These are phyloP conservation scores for Rhinella marina DNA, from an alignment of 2,797 vertebrate species.

Conservation along the genomic window DNA sequence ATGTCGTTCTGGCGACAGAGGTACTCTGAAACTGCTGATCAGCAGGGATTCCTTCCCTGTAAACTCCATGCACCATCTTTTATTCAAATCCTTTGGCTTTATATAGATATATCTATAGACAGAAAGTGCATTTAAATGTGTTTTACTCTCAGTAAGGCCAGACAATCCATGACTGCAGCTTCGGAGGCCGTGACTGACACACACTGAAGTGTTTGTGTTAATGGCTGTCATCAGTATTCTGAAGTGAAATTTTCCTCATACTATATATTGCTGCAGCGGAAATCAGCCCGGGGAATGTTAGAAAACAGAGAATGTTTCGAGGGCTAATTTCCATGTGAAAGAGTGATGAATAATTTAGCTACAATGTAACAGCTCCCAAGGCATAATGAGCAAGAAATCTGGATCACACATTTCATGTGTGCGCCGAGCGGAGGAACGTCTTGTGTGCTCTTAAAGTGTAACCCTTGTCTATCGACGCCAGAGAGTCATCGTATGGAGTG, in stretches of 20 bases:
- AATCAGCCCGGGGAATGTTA: slow-evolving; percentile 56
- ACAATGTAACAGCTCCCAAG: slow-evolving; percentile 51
- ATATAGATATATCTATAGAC: not conserved
- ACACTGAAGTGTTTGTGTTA: slow-evolving; percentile 42
- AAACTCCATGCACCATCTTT: not conserved
- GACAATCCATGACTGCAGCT: slow-evolving; percentile 1
- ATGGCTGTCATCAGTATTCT: slow-evolving; percentile 52
- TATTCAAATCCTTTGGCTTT: not conserved
- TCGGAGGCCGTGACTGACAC: slow-evolving; percentile 42
- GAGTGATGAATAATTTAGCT: slow-evolving; percentile 60
- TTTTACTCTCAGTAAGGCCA: not conserved
- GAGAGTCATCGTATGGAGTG: not conserved
- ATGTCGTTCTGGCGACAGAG: no score
- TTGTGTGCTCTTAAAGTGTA: not conserved
- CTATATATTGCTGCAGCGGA: slow-evolving; percentile 42
- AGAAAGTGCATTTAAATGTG: slow-evolving; percentile 17
- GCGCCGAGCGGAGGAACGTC: not conserved
- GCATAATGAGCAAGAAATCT: slow-evolving; percentile 58
- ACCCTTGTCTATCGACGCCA: not conserved
- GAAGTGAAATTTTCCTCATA: slow-evolving; percentile 36
- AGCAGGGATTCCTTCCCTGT: not conserved
- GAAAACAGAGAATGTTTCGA: slow-evolving; percentile 57
- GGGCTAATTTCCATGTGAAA: slow-evolving; percentile 58
- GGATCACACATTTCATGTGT: slow-evolving; percentile 16
- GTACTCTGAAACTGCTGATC: no score